Percentiles rank a stretch among this genome's conserved stretches.
phyloP scores from a whole-genome alignment of 2,113 vertebrate species.

The Lagopus leucura region DNA sequence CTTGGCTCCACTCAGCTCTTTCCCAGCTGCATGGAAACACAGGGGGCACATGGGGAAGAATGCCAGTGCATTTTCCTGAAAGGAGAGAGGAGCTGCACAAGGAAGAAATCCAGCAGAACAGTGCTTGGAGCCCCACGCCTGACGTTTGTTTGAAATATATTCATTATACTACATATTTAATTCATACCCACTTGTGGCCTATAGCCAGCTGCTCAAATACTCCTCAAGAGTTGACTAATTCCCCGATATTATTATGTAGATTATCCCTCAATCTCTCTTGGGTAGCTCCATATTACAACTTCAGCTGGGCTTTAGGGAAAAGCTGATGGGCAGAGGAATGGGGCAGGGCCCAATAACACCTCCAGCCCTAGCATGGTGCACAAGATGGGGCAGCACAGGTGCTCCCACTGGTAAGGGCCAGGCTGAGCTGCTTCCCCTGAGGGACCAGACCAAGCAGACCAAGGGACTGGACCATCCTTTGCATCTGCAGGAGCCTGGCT shows the following conservation, averaged over 20 bases:
- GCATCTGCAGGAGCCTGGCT: not conserved
- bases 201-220: constrained; percentile 13
- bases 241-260: constrained; percentile 22
- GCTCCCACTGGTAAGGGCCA: not conserved
- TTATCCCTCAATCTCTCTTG: constrained; percentile 7
- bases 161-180: constrained; percentile 41
- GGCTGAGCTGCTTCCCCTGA: not conserved
- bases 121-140: not conserved
- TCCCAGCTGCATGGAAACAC: not conserved
- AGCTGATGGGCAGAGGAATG: not conserved
- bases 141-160: not conserved
- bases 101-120: not conserved
- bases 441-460: not conserved
- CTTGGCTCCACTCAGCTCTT: not conserved
- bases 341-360: not conserved
- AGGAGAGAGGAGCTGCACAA: not conserved
- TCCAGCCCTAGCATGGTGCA: not conserved
- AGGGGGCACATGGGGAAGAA: not conserved
- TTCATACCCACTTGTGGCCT: not conserved
- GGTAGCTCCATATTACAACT: not conserved
- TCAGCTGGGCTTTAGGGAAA: not conserved
- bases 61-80: not conserved
- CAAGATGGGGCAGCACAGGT: not conserved
- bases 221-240: constrained; percentile 26
- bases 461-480: not conserved